Conservation (phyloP, 2,888 invertebrate genomes). For the Rhimphoctona megacephalus region DNA sequence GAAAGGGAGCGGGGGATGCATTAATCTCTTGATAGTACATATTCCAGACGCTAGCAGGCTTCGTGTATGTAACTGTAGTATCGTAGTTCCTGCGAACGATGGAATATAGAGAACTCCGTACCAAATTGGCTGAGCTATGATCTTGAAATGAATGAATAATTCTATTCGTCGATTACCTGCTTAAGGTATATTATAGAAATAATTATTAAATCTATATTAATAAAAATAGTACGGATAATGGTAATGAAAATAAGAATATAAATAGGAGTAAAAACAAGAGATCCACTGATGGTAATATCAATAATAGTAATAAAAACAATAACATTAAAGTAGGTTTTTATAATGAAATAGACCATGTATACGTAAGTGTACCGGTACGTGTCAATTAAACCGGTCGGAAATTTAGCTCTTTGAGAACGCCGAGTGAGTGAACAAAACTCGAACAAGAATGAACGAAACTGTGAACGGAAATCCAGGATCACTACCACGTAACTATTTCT, state of each 20-base stretch:
- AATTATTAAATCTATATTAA: not conserved
- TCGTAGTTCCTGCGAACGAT: not conserved
- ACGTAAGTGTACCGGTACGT: not conserved
- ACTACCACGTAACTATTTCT: slow-evolving; percentile 6
- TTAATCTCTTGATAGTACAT: slow-evolving; percentile 34
- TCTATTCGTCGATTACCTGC: not conserved
- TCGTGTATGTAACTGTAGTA: not conserved
- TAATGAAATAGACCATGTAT: not conserved
- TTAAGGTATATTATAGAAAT: not conserved
- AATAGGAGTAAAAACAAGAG: not conserved
- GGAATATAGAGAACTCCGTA: not conserved
- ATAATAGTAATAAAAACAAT: not conserved
- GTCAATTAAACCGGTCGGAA: slow-evolving; percentile 3
- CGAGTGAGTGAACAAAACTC: slow-evolving; percentile 25
- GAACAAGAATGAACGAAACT: slow-evolving; percentile 12
- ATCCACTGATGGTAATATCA: not conserved
- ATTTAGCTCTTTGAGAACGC: slow-evolving; percentile 35
- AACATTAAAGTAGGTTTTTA: not conserved
- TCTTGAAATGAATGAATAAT: not conserved
- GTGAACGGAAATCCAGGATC: slow-evolving; percentile 42
- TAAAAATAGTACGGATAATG: not conserved
- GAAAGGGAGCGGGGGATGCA: not conserved
- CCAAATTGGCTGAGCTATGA: not conserved
- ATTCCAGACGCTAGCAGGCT: slow-evolving; percentile 1
- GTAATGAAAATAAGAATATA: not conserved